A percentile compares a stretch with the other conserved stretches of the same genome.
These are phyloP conservation scores for Thunnus maccoyii DNA, from an alignment of 2,113 vertebrate species.

Conservation along the genomic window DNA sequence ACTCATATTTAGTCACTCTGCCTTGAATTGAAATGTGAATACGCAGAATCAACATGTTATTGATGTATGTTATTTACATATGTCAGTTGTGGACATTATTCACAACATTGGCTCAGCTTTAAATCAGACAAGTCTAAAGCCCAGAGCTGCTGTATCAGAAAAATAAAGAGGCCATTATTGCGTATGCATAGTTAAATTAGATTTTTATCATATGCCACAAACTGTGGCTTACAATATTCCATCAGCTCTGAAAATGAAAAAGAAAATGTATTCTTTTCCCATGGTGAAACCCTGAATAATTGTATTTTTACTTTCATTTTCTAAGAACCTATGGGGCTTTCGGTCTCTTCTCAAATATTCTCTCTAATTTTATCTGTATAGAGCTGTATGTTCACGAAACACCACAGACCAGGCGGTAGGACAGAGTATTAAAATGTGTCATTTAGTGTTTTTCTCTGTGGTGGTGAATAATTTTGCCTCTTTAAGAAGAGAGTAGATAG, in stretches of 20 bases:
- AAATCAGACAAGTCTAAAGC: not conserved
- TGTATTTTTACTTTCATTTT: conserved; percentile 19
- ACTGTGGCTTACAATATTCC: conserved; percentile 5
- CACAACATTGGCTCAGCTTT: not conserved
- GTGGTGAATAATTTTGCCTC: not conserved
- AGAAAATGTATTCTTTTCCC: conserved; percentile 13
- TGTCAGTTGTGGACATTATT: not conserved
- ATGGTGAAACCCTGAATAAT: not conserved
- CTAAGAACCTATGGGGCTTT: not conserved
- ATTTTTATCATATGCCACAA: conserved; percentile 23
- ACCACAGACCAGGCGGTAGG: not conserved
- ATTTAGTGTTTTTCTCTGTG: not conserved
- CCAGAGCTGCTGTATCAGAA: not conserved
- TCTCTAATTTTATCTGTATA: conserved; percentile 9
- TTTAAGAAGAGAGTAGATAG: not conserved
- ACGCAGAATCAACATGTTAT: no score
- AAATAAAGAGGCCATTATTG: conserved; percentile 5
- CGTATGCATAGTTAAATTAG: conserved; percentile 9
- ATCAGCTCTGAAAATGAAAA: conserved; percentile 43
- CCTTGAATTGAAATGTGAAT: not conserved
- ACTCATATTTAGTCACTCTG: conserved; percentile 7
- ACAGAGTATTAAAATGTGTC: not conserved
- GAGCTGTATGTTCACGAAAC: not conserved
- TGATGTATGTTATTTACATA: not conserved
- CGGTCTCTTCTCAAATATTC: not conserved